phyloP scores from a whole-genome alignment of 2,113 vertebrate species.

The Gallinago media region DNA sequence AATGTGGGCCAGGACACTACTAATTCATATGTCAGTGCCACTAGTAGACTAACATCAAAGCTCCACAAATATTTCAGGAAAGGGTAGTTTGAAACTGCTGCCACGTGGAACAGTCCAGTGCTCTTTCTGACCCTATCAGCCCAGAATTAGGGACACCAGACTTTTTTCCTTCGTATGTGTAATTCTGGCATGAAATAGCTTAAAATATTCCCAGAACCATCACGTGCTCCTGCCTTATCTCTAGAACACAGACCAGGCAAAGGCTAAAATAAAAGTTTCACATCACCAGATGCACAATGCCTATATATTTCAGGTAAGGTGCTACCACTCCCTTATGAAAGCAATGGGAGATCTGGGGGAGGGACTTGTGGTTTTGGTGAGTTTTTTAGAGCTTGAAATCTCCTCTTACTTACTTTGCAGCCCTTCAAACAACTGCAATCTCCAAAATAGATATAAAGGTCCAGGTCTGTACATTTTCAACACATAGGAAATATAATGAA shows the following conservation, averaged over 20 bases:
- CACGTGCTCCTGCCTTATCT: neutral
- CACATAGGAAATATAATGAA: neutral
- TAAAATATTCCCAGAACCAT: neutral
- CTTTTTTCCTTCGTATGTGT: neutral
- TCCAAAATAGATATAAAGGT: neutral
- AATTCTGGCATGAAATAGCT: neutral
- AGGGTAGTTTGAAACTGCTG: neutral
- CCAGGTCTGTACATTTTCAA: neutral
- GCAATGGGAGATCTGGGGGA: neutral
- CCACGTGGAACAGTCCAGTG: neutral
- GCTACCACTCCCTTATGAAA: neutral
- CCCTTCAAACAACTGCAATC: neutral
- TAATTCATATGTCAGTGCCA: neutral
- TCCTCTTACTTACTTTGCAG: neutral
- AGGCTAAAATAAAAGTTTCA: neutral
- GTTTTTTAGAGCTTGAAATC: neutral
- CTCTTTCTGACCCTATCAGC: neutral
- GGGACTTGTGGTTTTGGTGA: neutral
- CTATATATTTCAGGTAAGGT: neutral
- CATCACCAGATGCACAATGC: accelerated
- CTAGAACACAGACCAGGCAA: neutral
- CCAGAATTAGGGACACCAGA: neutral
- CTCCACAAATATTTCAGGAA: neutral
- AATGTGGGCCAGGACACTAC: neutral
- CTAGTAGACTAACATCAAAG: neutral